These are phyloP conservation scores for Nannospalax galili DNA, from an alignment of 2,113 vertebrate species.

Conservation along the genomic window DNA sequence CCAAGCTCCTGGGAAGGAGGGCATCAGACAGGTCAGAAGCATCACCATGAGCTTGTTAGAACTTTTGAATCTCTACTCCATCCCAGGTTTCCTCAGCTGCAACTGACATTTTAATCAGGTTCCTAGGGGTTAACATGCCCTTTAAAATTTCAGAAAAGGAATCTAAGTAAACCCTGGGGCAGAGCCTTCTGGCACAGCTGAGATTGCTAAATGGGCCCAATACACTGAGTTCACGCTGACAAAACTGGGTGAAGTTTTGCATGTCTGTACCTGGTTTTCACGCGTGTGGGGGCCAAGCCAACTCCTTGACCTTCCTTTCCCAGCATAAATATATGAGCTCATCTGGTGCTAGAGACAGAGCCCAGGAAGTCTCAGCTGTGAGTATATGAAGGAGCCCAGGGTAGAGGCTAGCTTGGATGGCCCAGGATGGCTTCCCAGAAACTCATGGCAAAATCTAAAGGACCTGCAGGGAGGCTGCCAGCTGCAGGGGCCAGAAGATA, in stretches of 20 bases:
- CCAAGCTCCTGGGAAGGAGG: background rate
- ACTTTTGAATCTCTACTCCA: background rate
- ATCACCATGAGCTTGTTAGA: background rate
- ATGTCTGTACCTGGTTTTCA: background rate
- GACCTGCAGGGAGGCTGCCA: slow-evolving; percentile 27
- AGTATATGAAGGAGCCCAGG: background rate
- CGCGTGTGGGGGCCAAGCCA: background rate
- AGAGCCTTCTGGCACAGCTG: accelerated
- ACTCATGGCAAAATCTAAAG: background rate
- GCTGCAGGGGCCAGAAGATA: slow-evolving; percentile 68
- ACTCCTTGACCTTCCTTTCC: background rate
- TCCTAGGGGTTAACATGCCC: background rate
- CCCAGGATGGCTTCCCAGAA: background rate
- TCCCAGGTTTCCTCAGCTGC: background rate
- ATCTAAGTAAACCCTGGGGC: background rate
- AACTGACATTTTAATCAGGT: background rate
- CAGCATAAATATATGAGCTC: background rate
- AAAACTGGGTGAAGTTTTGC: background rate
- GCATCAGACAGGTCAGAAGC: background rate
- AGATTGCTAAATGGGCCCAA: background rate
- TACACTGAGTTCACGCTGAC: background rate
- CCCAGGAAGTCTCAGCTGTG: background rate
- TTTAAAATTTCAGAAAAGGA: background rate
- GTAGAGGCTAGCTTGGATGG: background rate
- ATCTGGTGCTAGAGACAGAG: background rate